A percentile compares a stretch with the other conserved stretches of the same genome.
Conservation (phyloP, 2,113 vertebrate genomes). For the Saimiri boliviensis region DNA sequence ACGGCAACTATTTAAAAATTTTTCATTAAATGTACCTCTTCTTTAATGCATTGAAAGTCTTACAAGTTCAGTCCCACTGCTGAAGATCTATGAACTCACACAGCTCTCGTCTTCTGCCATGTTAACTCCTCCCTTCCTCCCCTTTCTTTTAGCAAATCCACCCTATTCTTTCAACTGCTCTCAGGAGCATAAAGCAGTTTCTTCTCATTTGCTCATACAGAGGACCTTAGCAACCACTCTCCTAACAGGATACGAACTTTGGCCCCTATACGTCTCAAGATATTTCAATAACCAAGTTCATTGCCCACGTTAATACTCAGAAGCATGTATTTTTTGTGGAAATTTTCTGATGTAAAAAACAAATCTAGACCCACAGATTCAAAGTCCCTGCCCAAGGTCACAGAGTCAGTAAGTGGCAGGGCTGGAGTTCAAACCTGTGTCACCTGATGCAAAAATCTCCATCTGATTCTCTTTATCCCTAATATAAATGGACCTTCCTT, state of each 20-base stretch:
- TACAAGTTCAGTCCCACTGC: not conserved
- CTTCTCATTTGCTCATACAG: not conserved
- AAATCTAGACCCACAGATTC: not conserved
- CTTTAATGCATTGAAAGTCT: not conserved
- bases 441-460: not conserved
- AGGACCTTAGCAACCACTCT: not conserved
- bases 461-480: not conserved
- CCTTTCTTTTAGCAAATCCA: not conserved
- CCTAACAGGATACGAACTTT: not conserved
- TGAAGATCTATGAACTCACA: not conserved
- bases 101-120: not conserved
- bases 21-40: no score
- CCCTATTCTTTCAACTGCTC: not conserved
- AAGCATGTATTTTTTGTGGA: not conserved
- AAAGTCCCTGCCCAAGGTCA: not conserved
- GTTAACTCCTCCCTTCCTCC: fast-evolving
- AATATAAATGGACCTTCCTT: not conserved
- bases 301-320: not conserved
- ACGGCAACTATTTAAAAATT: not conserved
- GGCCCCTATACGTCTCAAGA: not conserved
- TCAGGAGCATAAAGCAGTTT: not conserved
- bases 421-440: not conserved
- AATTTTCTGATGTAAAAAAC: not conserved
- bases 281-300: not conserved
- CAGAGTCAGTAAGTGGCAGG: not conserved